phyloP scores from a whole-genome alignment of 2,888 invertebrate genomes.

The Neoscelio sp. region DNA sequence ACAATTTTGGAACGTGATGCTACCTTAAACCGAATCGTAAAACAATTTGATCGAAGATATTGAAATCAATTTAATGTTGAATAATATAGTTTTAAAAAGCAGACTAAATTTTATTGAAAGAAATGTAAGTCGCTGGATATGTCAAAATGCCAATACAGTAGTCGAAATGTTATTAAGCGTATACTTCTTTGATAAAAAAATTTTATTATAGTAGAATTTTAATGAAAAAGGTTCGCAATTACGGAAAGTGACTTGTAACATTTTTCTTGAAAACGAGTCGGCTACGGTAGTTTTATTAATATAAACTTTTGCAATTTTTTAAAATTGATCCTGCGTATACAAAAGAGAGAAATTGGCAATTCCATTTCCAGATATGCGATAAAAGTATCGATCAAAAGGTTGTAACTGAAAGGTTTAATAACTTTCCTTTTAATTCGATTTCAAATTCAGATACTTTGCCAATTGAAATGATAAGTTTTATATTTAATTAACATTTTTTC shows the following conservation, averaged over 20 bases:
- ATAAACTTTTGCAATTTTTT: slow-evolving; percentile 18
- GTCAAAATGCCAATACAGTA: background rate
- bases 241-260: too few species aligned
- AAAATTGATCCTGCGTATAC: slow-evolving; percentile 3
- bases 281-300: slow-evolving; percentile 2
- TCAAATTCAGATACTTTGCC: slow-evolving; percentile 25
- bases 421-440: slow-evolving; percentile 20
- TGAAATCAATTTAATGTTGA: background rate
- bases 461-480: background rate
- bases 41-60: background rate
- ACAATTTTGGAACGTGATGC: background rate
- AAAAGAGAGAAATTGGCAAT: slow-evolving; percentile 28
- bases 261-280: too few species aligned
- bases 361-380: slow-evolving; percentile 8
- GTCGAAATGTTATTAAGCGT: background rate
- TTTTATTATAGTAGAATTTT: slow-evolving; percentile 9
- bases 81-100: slow-evolving; percentile 8
- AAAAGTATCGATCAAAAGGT: slow-evolving; percentile 18
- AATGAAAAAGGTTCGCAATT: too few species aligned
- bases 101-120: too few species aligned
- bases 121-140: too few species aligned
- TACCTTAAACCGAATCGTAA: background rate
- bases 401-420: slow-evolving; percentile 31
- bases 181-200: slow-evolving; percentile 6
- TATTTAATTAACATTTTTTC: slow-evolving; percentile 43